phyloP scores from a whole-genome alignment of 2,113 vertebrate species.

The Anguilla rostrata region DNA sequence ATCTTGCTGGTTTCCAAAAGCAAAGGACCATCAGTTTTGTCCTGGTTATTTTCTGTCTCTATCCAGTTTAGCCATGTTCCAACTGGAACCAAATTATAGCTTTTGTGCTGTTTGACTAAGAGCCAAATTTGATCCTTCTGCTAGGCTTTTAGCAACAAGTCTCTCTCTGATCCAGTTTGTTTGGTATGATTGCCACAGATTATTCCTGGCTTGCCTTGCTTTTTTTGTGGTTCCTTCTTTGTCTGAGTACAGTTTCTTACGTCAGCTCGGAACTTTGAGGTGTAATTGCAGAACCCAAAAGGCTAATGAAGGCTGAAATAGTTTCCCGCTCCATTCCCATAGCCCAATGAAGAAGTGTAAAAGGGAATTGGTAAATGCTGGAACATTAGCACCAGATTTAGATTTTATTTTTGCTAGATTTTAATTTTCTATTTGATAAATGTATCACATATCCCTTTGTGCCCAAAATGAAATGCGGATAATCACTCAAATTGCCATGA shows the following conservation, averaged over 20 bases:
- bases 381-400: too few relatives aligned
- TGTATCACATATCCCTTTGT: too few relatives aligned
- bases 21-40: background rate
- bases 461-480: too few relatives aligned
- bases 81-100: background rate
- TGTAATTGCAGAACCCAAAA: background rate
- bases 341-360: background rate
- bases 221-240: background rate
- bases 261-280: background rate
- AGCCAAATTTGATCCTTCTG: background rate
- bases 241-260: background rate
- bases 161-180: background rate
- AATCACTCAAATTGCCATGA: too few relatives aligned
- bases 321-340: background rate
- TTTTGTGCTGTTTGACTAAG: background rate
- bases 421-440: too few relatives aligned
- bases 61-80: background rate
- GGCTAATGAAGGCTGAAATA: background rate
- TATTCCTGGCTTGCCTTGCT: background rate
- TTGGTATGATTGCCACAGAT: background rate
- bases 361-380: background rate
- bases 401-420: too few relatives aligned
- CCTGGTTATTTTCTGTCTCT: background rate
- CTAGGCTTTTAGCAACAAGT: background rate
- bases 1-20: background rate